Base-by-base conservation (phyloP, 2,797 vertebrate genomes). In the Sebastes hubbsi region DNA sequence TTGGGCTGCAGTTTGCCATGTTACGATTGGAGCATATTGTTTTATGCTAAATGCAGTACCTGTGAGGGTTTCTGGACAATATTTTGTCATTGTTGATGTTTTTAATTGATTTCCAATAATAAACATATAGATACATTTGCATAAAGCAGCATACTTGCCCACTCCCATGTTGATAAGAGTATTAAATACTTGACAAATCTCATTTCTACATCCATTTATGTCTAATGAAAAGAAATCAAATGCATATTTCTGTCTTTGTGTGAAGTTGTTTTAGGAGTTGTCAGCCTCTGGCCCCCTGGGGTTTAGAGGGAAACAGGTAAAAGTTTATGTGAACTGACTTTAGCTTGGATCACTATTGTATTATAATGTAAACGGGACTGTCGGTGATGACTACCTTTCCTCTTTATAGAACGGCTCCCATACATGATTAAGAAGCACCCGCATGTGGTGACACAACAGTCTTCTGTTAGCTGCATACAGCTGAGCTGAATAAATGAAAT, bases 401-500 rank as follows among this genome's bases (percentile, higher is more conserved):
- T 27, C 8, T 10, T 24, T 3, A n/a, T 71, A 30, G 12, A 46
- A 22, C 5, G 14, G 12, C 25, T 29, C 27, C 22, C 25, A 25
- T 22, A n/a, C 36, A 20, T 6, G 13, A 54, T 46, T 29, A 34
- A 18, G 12, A 60, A 55, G 46, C 27, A 46, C 9, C 14, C 14
- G 12, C 29, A 72, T 59, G 42, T 27, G 42, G 75, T 75, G 75
- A 72, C 58, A 72, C 70, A 24, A 56, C 22, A 34, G 61, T 10
- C 5, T 27, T 46, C 22, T 46, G 36, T 49, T 25, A 64, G 38
- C 67, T 52, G 67, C n/a, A 54, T 63, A 20, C 14, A 60, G 29
- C 63, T 25, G n/a, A 30, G 49, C 59, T 52, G 9, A 78, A 61
- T 22, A 54, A 54, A 75, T 60, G 7, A 74, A 81, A 71, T 59